Percentiles rank a stretch among this genome's conserved stretches.
phyloP scores from a whole-genome alignment of 2,797 vertebrate genomes.

The Sparus aurata region DNA sequence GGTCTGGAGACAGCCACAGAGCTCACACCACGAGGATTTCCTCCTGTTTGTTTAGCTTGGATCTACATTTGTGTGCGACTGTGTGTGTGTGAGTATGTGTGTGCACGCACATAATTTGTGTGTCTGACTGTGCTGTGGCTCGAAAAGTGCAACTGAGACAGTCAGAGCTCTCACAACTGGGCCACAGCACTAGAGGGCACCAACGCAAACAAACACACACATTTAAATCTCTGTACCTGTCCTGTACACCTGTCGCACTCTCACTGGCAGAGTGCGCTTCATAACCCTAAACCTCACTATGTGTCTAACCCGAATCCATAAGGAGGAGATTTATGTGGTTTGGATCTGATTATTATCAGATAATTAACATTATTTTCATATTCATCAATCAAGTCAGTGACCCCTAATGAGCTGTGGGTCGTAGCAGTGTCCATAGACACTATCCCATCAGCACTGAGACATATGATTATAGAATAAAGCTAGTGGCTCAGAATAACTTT shows the following conservation, averaged over 20 bases:
- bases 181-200: slow-evolving; percentile 48
- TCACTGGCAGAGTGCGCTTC: neutral
- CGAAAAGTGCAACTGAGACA: neutral
- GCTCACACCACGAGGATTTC: slow-evolving; percentile 42
- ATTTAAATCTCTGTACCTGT: neutral
- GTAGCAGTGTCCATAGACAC: neutral
- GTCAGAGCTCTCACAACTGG: slow-evolving; percentile 15
- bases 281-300: too few relatives aligned
- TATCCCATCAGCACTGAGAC: too few relatives aligned
- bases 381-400: neutral
- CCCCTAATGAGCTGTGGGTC: neutral
- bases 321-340: neutral
- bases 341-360: too few relatives aligned
- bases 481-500: neutral
- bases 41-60: slow-evolving; percentile 54
- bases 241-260: neutral
- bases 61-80: slow-evolving; percentile 5
- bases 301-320: too few relatives aligned
- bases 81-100: slow-evolving; percentile 16
- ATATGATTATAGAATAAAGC: neutral
- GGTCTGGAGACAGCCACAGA: slow-evolving; percentile 22
- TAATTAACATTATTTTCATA: neutral
- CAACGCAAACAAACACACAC: slow-evolving; percentile 15
- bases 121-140: slow-evolving; percentile 6
- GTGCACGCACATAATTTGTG: neutral